Evolutionary conservation across 2,888 invertebrate species (phyloP), one percentile per base, ranked within the genome.

Genomic region (Pomacea canaliculata): DNA sequence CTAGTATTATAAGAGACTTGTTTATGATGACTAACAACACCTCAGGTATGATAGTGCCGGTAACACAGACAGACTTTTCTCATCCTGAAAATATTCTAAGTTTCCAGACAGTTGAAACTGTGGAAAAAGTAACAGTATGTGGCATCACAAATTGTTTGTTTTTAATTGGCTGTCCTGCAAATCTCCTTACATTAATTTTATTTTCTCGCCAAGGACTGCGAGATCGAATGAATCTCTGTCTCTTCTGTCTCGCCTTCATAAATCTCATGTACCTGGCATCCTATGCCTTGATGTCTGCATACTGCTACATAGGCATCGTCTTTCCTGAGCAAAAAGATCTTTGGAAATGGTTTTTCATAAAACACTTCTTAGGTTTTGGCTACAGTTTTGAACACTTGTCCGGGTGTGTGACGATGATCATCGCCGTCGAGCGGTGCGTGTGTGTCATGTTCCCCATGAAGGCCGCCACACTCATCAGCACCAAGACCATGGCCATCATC

Each of bases 291-390:
- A n/a, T n/a, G n/a, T 7, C 10, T 12, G 9, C 63, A 1, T 63
- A 18, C 63, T 63, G 63, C 12, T 63, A 16, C 7, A n/a, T 23
- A 16, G 37, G 78, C 46, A 73, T 83, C 84, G 80, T 84, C 1
- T 1, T 23, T 63, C 63, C n/a, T 12, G 63, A 63, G 2, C 63
- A 23, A 19, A 19, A 27, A 27, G 63, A 63, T 12, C 10, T 27
- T 10, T 27, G n/a, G 63, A 63, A 19, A 19, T 12, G 13, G 19
- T 18, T 12, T 27, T 12, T 63, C 7, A n/a, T 10, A 3, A 63
- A 63, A 63, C 19, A 63, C 12, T 4, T 63, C 10, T 0, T 63
- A 12, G 19, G 19, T 19, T 10, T 63, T 8, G 1, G 10, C 23
- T 63, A 23, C 12, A 19, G 63, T n/a, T 63, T 63, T 5, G 27